Percentiles rank a stretch among this genome's conserved stretches.
phyloP scores from a whole-genome alignment of 1,140 invertebrate genomes.

The Hyphantria cunea region DNA sequence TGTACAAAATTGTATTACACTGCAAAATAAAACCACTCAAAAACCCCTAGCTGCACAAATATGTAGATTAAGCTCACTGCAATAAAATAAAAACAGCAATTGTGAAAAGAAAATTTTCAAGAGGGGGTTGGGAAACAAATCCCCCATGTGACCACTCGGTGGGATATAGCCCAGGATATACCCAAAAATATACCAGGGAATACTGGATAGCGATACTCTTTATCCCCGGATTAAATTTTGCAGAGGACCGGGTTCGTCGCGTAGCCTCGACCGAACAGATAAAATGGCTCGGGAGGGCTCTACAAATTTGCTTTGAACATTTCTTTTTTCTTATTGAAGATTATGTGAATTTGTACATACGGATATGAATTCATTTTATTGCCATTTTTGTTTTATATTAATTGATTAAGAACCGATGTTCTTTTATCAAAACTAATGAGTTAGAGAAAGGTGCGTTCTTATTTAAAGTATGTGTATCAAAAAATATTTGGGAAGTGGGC shows the following conservation, averaged over 20 bases:
- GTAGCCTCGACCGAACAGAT: slow-evolving; percentile 19
- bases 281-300: slow-evolving; percentile 20
- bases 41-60: slow-evolving; percentile 24
- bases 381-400: slow-evolving; percentile 13
- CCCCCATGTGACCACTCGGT: slow-evolving; percentile 31
- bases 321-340: slow-evolving; percentile 31
- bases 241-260: slow-evolving; percentile 28
- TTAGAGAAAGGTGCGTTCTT: background rate
- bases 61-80: slow-evolving; percentile 26
- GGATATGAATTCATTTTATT: too few species aligned
- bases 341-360: slow-evolving; percentile 21
- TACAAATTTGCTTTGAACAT: slow-evolving; percentile 16
- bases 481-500: too few species aligned
- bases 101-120: slow-evolving; percentile 26
- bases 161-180: slow-evolving; percentile 30
- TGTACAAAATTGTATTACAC: too few species aligned
- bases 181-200: slow-evolving; percentile 30
- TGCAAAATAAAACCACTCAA: slow-evolving; percentile 20
- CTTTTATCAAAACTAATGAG: too few species aligned
- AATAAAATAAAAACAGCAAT: slow-evolving; percentile 27
- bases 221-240: slow-evolving; percentile 32
- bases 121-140: slow-evolving; percentile 10
- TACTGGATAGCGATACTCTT: slow-evolving; percentile 28
- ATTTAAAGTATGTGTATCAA: background rate
- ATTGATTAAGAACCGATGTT: too few species aligned